Evolutionary conservation across 2,888 invertebrate species (phyloP).

Genomic region (Drosophila parthenogenetica): DNA sequence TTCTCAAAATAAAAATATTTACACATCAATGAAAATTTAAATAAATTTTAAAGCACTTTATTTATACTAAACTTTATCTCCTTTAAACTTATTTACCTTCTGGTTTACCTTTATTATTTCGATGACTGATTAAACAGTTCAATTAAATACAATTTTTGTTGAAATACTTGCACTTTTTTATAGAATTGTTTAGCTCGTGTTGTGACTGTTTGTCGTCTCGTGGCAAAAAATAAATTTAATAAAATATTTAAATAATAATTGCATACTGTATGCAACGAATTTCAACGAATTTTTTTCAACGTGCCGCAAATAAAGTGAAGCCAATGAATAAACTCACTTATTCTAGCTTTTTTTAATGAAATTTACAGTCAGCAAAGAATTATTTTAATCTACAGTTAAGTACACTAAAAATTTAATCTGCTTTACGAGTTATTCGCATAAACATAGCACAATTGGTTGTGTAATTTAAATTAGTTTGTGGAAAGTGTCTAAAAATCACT

Average conservation of each 20-base stretch:
- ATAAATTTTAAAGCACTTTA: no score
- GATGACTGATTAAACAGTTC: no score
- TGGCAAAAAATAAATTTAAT: background rate
- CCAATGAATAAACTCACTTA: background rate
- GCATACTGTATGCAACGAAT: background rate
- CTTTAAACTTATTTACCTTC: no score
- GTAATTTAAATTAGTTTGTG: slow-evolving; percentile 9
- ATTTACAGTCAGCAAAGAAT: no score
- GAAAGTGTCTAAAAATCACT: no score
- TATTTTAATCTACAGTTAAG: no score
- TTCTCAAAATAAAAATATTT: no score
- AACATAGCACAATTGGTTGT: slow-evolving; percentile 6
- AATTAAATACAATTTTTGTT: no score
- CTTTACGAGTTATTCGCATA: slow-evolving; percentile 1
- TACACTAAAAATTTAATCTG: background rate
- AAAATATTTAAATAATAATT: slow-evolving; percentile 16
- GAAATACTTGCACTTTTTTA: background rate
- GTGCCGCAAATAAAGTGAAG: background rate
- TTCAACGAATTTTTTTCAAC: background rate
- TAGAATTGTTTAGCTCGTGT: slow-evolving; percentile 5
- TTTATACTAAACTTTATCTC: no score
- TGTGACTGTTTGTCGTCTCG: background rate
- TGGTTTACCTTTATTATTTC: no score
- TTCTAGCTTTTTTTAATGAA: background rate
- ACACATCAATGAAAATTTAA: no score